Percentiles rank a stretch among this genome's conserved stretches.
Evolutionary conservation across 2,113 vertebrate genomes (phyloP).

Genomic region (Solenodon paradoxus): DNA sequence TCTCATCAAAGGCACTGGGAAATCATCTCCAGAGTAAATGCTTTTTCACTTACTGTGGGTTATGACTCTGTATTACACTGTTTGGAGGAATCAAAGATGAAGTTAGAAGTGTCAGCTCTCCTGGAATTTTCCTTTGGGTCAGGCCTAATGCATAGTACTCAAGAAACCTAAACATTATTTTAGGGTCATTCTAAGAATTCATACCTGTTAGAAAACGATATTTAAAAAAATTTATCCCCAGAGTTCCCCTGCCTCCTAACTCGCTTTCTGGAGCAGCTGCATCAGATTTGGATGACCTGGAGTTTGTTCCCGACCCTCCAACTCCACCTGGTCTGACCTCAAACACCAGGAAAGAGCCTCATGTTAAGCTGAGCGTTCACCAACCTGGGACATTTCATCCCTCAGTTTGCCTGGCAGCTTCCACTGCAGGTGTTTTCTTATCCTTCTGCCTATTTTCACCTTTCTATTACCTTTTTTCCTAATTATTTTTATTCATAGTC

Average conservation of each 20-base stretch:
- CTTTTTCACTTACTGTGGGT: neutral
- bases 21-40: neutral
- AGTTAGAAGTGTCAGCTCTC: neutral
- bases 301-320: neutral
- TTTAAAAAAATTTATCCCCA: neutral
- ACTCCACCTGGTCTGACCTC: neutral
- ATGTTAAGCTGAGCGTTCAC: neutral
- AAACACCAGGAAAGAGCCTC: neutral
- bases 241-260: neutral
- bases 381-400: neutral
- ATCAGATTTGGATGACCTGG: neutral
- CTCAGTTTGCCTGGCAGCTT: neutral
- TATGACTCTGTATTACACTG: neutral
- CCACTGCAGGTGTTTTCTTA: neutral
- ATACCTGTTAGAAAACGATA: neutral
- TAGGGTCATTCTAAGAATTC: neutral
- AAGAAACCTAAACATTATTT: neutral
- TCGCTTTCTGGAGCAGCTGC: neutral
- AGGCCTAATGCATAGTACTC: neutral
- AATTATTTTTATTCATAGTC: neutral
- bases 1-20: neutral
- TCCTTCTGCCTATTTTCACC: neutral
- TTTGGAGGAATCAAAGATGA: neutral
- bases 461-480: neutral
- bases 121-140: neutral